phyloP scores from a whole-genome alignment of 2,113 vertebrate species.

The Sardina pilchardus region DNA sequence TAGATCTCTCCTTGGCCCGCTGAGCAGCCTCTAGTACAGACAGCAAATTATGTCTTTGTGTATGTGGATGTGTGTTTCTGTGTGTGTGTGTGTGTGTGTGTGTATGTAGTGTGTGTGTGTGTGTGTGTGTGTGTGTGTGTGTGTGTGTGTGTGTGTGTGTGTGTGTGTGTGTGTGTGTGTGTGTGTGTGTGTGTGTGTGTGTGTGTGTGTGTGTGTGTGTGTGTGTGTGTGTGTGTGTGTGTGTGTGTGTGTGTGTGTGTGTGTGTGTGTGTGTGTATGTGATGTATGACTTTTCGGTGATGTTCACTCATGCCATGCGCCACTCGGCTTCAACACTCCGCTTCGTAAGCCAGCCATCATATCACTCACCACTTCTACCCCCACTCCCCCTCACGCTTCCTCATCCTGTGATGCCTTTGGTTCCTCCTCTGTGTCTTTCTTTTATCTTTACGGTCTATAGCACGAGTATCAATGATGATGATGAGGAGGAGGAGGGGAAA shows the following conservation, averaged over 20 bases:
- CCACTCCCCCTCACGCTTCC: conserved; percentile 40
- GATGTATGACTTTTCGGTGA: conserved; percentile 31
- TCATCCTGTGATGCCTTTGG: conserved; percentile 81
- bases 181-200: neutral
- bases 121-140: conserved; percentile 6
- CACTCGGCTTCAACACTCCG: conserved; percentile 53
- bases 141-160: conserved; percentile 8
- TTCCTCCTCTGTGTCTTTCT: conserved; percentile 67
- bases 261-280: conserved; percentile 15
- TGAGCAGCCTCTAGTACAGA: neutral
- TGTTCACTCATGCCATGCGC: conserved; percentile 77
- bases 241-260: neutral
- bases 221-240: neutral
- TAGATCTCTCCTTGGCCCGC: neutral
- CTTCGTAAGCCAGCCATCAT: conserved; percentile 76
- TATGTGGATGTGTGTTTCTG: conserved; percentile 8
- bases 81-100: too few relatives aligned
- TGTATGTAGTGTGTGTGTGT: conserved; percentile 18
- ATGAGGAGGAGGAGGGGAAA: neutral
- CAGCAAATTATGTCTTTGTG: conserved; percentile 5
- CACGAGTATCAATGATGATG: conserved; percentile 84
- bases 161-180: conserved; percentile 17
- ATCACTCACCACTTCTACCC: conserved; percentile 42
- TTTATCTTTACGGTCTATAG: conserved; percentile 57
- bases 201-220: conserved; percentile 17